A percentile compares a stretch with the other conserved stretches of the same genome.
Evolutionary conservation across 2,797 vertebrate species (phyloP).

Genomic region (Hippocampus kuda): DNA sequence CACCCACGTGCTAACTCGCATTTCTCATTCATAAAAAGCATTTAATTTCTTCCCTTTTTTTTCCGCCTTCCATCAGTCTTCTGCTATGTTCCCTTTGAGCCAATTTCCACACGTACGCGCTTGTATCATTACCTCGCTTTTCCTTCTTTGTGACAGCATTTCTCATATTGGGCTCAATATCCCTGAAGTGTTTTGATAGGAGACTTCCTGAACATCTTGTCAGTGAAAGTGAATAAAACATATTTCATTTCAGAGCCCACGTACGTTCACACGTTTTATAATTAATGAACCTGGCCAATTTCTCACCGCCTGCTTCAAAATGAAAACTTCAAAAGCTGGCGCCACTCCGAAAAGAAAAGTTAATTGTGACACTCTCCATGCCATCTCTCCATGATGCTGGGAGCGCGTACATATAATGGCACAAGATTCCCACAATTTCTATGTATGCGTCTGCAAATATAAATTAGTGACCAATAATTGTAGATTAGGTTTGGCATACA

Average conservation of each 20-base stretch:
- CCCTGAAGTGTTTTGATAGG: neutral
- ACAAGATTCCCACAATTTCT: conserved; percentile 16
- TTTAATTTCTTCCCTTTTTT: conserved; percentile 2
- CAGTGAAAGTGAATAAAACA: conserved; percentile 1
- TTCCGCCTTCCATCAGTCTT: neutral
- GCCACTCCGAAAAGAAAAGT: neutral
- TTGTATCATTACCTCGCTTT: neutral
- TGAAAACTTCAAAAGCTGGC: neutral
- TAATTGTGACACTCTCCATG: neutral
- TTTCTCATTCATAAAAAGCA: conserved; percentile 21
- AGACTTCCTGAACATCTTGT: neutral
- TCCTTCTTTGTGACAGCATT: neutral
- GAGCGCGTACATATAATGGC: conserved; percentile 9
- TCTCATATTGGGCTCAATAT: neutral
- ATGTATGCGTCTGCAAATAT: conserved; percentile 18
- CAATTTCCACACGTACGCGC: neutral
- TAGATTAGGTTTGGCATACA: conserved; percentile 11
- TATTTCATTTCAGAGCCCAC: neutral
- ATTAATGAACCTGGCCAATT: neutral
- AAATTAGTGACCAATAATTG: conserved; percentile 9
- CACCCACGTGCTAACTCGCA: conserved; percentile 23
- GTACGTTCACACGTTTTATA: neutral
- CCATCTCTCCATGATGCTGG: conserved; percentile 3
- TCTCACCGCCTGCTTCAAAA: neutral
- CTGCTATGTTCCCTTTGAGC: conserved; percentile 1